phyloP scores from a whole-genome alignment of 2,888 invertebrate genomes.

The Cataglyphis albicans region DNA sequence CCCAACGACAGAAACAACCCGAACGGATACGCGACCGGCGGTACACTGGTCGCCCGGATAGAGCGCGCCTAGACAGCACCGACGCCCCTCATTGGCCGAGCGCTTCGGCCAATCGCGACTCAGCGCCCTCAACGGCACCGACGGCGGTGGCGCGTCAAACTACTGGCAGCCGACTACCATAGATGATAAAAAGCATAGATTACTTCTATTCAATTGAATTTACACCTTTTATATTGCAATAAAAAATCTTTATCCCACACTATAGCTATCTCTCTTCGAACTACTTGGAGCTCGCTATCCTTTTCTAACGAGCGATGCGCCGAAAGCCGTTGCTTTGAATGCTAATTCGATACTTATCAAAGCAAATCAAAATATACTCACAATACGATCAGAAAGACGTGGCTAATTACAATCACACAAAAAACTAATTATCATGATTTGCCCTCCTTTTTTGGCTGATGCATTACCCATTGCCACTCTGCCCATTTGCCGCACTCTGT shows the following conservation, averaged over 20 bases:
- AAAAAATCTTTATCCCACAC: no score
- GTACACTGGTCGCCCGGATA: constrained; percentile 77
- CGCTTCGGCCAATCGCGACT: constrained; percentile 60
- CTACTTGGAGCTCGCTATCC: not conserved
- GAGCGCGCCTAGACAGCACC: constrained; percentile 60
- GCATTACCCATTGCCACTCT: no score
- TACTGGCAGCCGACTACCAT: not conserved
- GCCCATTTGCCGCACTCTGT: no score
- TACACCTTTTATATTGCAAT: no score
- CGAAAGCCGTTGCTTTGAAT: not conserved
- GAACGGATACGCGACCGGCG: constrained; percentile 75
- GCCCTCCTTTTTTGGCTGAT: not conserved
- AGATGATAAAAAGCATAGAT: not conserved
- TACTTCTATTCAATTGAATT: not conserved
- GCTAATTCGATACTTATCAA: not conserved
- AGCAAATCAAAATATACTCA: not conserved
- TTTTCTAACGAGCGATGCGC: not conserved
- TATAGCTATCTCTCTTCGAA: no score
- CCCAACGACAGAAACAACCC: constrained; percentile 27
- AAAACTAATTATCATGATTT: not conserved
- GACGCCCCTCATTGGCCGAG: constrained; percentile 59
- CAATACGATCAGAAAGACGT: not conserved
- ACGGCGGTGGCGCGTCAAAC: constrained; percentile 22
- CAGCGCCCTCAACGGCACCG: not conserved
- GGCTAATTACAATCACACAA: not conserved